Evolutionary conservation across 2,888 invertebrate genomes (phyloP), one percentile per base, ranked within the genome.

Genomic region (Carpatolechia fugitivella): DNA sequence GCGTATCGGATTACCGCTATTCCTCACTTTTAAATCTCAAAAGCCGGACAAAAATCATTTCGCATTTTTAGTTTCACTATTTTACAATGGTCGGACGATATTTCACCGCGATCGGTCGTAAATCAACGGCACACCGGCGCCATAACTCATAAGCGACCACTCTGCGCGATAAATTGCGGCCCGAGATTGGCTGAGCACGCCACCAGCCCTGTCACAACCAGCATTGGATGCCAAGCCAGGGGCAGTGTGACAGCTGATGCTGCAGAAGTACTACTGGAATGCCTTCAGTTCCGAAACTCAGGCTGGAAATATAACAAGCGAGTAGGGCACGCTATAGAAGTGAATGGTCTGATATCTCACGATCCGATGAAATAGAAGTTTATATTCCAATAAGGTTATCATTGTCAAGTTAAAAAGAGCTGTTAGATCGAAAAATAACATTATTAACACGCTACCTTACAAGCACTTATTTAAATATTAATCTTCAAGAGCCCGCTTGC

Each of bases 81-180:
- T 52, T 44, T 46, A 52, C 55, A 55, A 46, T 52, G 35, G 46
- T 30, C 47, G 35, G 47, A 47, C 52, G 52, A 52, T 56, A 56
- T 48, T 52, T 52, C 52, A 47, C 31, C 3, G 36, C 13, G 51
- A 47, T 51, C 47, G 52, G 49, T 16, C 57, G 72, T 81, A 81
- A 81, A 81, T 82, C 78, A 68, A 57, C 46, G 56, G 60, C 65
- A 60, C 64, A 60, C 65, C 65, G 65, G 56, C 38, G 59, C 60
- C 62, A 67, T 76, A 74, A 68, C 64, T 76, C 76, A 76, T 70
- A 67, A 57, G 57, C 70, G 72, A 67, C 57, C 70, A 70, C 63
- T 66, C 64, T 51, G 65, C 61, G 57, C 69, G 62, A 72, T 74
- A 77, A 72, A 77, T 76, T 68, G 69, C 62, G 66, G 59, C 29